Conservation (phyloP, 1,140 invertebrate genomes). For the Meloidogyne hapla region DNA sequence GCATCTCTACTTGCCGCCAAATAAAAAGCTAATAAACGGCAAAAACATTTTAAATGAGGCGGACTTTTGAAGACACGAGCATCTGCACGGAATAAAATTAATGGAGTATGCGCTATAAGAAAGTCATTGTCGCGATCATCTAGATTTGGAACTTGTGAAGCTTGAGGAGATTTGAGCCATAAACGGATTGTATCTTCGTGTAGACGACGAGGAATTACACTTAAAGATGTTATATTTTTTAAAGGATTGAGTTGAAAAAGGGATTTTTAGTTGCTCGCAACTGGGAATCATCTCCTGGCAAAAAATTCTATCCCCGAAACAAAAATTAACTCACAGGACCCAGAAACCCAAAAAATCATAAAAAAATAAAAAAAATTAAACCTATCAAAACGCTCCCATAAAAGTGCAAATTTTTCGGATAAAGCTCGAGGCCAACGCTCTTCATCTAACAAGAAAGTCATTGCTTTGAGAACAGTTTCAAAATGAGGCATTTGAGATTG, state of each 20-base stretch:
- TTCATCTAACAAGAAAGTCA: constrained; percentile 37
- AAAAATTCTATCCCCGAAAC: too few species aligned
- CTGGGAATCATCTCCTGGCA: too few species aligned
- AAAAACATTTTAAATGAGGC: constrained; percentile 39
- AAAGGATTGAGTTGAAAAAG: too few species aligned
- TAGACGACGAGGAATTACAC: constrained; percentile 43
- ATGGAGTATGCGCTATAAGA: constrained; percentile 41
- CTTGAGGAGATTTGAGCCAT: constrained; percentile 39
- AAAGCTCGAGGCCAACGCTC: constrained; percentile 20
- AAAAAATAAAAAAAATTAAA: not conserved
- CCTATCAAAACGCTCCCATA: constrained; percentile 45
- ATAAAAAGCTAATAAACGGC: constrained; percentile 46
- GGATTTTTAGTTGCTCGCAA: too few species aligned
- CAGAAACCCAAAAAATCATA: too few species aligned
- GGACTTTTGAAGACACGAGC: constrained; percentile 47
- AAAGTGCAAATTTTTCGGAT: constrained; percentile 33
- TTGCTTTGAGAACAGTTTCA: constrained; percentile 39
- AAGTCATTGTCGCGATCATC: constrained; percentile 37
- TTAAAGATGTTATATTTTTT: not conserved
- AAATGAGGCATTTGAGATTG: constrained; percentile 46
- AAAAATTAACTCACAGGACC: too few species aligned
- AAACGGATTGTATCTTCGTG: constrained; percentile 45
- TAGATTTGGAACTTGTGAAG: constrained; percentile 24
- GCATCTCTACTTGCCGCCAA: constrained; percentile 45
- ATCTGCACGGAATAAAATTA: constrained; percentile 43